Conservation (phyloP, 2,797 vertebrate genomes). For the Adelosebastes latens region DNA sequence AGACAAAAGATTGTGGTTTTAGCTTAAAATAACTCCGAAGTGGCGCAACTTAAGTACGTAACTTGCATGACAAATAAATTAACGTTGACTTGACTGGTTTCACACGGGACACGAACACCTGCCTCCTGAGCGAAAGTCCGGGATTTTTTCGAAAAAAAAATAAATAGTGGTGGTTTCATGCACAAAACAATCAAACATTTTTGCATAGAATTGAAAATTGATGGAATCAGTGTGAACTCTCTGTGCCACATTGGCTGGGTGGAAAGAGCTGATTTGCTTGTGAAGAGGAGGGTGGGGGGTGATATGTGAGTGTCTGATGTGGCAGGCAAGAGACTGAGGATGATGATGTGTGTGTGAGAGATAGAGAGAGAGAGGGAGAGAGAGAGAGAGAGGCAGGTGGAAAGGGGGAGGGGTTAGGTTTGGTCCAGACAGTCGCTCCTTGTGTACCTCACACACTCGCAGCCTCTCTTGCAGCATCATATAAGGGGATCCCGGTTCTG, state of each 20-base stretch:
- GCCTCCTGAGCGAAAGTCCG: too few relatives aligned
- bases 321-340: conserved; percentile 21
- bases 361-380: conserved; percentile 10
- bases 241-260: conserved; percentile 14
- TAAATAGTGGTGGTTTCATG: background rate
- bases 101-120: too few relatives aligned
- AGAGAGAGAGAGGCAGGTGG: conserved; percentile 59
- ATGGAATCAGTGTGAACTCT: conserved; percentile 18
- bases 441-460: conserved; percentile 74
- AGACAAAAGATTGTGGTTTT: too few relatives aligned
- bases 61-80: too few relatives aligned
- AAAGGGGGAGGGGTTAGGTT: conserved; percentile 73
- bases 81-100: too few relatives aligned
- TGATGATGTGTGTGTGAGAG: conserved; percentile 11
- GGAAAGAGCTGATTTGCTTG: conserved; percentile 24
- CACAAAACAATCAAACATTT: conserved; percentile 17
- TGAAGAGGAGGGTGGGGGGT: background rate
- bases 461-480: conserved; percentile 53
- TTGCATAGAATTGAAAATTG: conserved; percentile 9
- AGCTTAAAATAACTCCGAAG: too few relatives aligned
- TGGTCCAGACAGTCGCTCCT: conserved; percentile 81
- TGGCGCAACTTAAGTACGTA: too few relatives aligned
- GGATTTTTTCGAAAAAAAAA: too few relatives aligned
- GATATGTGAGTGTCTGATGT: conserved; percentile 28
- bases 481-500: conserved; percentile 35